A percentile compares a stretch with the other conserved stretches of the same genome.
These are phyloP conservation scores for Strigops habroptila DNA, from an alignment of 2,113 vertebrate species.

Conservation along the genomic window DNA sequence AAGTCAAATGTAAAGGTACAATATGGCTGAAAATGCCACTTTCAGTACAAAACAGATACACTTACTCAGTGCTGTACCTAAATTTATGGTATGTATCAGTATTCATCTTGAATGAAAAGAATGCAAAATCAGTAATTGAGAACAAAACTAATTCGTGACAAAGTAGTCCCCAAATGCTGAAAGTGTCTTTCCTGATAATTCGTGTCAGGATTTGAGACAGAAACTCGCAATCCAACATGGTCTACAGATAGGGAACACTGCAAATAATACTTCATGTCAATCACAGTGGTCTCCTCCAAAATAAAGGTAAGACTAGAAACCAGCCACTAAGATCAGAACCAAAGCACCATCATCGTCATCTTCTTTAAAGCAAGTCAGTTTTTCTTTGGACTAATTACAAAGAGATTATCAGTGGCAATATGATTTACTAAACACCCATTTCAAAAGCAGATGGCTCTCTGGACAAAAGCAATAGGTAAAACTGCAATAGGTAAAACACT, in stretches of 20 bases:
- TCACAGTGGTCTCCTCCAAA: neutral
- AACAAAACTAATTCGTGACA: neutral
- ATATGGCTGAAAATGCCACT: neutral
- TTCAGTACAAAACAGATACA: neutral
- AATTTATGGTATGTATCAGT: neutral
- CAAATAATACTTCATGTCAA: neutral
- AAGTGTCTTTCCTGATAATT: neutral
- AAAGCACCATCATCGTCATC: neutral
- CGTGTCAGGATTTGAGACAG: neutral
- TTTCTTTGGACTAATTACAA: neutral
- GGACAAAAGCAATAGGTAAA: neutral
- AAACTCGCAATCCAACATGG: accelerated
- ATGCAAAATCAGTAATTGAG: neutral
- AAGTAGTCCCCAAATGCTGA: neutral
- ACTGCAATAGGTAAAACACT: neutral
- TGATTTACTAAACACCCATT: neutral
- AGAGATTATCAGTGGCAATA: neutral
- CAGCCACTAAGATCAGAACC: neutral
- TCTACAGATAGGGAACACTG: neutral
- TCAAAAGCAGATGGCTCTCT: neutral
- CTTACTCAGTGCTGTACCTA: neutral
- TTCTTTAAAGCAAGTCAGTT: neutral
- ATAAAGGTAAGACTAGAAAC: neutral
- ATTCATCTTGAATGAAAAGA: neutral
- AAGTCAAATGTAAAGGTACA: neutral